Percentiles rank a stretch among this genome's conserved stretches.
Conservation (phyloP, 2,113 vertebrate species). For the Coracopsis vasa region DNA sequence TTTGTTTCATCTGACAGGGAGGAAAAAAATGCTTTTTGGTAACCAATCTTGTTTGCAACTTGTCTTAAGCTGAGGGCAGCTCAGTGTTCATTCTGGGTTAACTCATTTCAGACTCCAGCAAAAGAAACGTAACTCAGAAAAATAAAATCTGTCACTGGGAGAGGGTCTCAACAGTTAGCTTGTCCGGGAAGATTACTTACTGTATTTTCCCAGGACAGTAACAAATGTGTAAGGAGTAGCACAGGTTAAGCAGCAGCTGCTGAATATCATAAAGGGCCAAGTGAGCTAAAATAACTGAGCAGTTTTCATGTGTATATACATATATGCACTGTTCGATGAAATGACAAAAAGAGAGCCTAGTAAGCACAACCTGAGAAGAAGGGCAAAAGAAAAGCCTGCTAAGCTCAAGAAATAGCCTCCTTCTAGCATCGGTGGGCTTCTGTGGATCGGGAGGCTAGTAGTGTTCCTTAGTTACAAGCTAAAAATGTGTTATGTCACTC, state of each 20-base stretch:
- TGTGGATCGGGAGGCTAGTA: rapidly evolving
- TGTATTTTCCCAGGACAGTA: background rate
- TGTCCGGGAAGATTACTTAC: background rate
- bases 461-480: background rate
- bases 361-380: background rate
- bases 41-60: background rate
- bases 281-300: background rate
- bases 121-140: background rate
- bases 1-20: constrained; percentile 1
- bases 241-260: background rate
- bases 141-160: background rate
- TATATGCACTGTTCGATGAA: background rate
- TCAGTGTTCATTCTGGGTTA: background rate
- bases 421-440: rapidly evolving
- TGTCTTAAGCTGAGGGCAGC: background rate
- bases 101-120: background rate
- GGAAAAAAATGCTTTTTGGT: background rate
- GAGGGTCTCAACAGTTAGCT: background rate
- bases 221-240: background rate
- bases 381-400: background rate
- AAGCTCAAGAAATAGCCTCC: background rate
- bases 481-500: background rate
- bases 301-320: background rate
- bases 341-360: background rate
- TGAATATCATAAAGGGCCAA: background rate